These are phyloP conservation scores for Lycodopsis pacificus DNA, from an alignment of 2,797 vertebrate genomes.

Conservation along the genomic window DNA sequence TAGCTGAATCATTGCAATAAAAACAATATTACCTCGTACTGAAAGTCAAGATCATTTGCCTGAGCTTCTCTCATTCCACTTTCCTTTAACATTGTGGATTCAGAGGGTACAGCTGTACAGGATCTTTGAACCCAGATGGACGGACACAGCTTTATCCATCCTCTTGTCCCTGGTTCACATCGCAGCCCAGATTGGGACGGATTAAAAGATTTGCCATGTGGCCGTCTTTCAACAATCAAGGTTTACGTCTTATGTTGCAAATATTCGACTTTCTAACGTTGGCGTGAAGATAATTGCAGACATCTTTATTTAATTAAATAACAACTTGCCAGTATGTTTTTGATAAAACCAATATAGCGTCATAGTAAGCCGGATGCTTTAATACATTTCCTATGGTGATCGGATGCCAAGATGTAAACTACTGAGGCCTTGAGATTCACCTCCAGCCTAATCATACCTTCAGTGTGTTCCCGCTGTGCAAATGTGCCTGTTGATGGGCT, in stretches of 20 bases:
- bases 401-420: slow-evolving; percentile 62
- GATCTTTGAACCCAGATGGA: slow-evolving; percentile 68
- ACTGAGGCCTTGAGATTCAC: slow-evolving; percentile 76
- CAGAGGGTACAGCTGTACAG: slow-evolving; percentile 46
- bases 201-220: slow-evolving; percentile 72
- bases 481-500: slow-evolving; percentile 82
- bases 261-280: slow-evolving; percentile 24
- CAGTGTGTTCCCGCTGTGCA: slow-evolving; percentile 66
- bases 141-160: slow-evolving; percentile 37
- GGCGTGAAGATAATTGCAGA: slow-evolving; percentile 9
- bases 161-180: slow-evolving; percentile 52
- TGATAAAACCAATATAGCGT: slow-evolving; percentile 7
- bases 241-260: slow-evolving; percentile 41
- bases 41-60: slow-evolving; percentile 10
- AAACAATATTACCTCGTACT: slow-evolving; percentile 4
- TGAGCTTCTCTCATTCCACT: slow-evolving; percentile 20
- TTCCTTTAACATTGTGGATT: slow-evolving; percentile 27
- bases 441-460: slow-evolving; percentile 79
- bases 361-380: slow-evolving; percentile 23
- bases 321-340: slow-evolving; percentile 5
- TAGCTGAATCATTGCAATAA: slow-evolving; percentile 17
- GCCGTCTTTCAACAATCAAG: slow-evolving; percentile 55
- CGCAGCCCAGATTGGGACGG: slow-evolving; percentile 58
- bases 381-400: slow-evolving; percentile 32
- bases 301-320: slow-evolving; percentile 18